Percentiles rank a stretch among this genome's conserved stretches.
These are phyloP conservation scores for Brachyalestes nurse DNA, from an alignment of 2,797 vertebrate species.

Conservation along the genomic window DNA sequence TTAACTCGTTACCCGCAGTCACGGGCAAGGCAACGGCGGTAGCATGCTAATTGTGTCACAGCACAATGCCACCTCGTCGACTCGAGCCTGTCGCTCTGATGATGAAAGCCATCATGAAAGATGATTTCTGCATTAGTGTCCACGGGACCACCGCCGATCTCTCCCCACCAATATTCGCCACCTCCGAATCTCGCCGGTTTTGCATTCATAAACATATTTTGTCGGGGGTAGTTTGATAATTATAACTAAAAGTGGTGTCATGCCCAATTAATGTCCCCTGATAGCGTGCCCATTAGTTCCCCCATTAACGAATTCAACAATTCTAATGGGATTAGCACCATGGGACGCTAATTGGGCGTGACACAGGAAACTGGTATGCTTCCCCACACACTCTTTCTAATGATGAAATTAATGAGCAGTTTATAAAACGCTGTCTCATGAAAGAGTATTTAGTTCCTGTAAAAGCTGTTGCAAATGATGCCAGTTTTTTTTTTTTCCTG, in stretches of 20 bases:
- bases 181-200: conserved; percentile 51
- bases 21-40: conserved; percentile 77
- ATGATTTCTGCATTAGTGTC: conserved; percentile 72
- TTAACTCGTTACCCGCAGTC: conserved; percentile 84
- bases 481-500: conserved; percentile 40
- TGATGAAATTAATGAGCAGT: conserved; percentile 95
- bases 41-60: conserved; percentile 81
- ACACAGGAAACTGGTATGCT: conserved; percentile 97
- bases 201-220: conserved; percentile 93
- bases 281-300: conserved; percentile 99
- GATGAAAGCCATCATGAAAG: conserved; percentile 81
- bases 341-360: conserved; percentile 98
- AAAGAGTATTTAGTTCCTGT: conserved; percentile 87
- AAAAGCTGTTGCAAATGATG: conserved; percentile 87
- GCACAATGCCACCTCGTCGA: conserved; percentile 60
- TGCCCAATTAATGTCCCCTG: conserved; percentile 99
- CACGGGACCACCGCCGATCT: conserved; percentile 68
- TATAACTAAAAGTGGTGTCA: conserved; percentile 99
- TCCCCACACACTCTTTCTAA: conserved; percentile 89
- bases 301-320: conserved; percentile 99
- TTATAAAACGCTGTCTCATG: conserved; percentile 92
- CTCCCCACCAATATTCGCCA: conserved; percentile 39
- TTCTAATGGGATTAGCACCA: conserved; percentile 99
- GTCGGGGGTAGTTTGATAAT: conserved; percentile 97
- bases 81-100: conserved; percentile 76